Percentiles rank a stretch among this genome's conserved stretches.
Evolutionary conservation across 2,888 invertebrate species (phyloP).

Genomic region (Drosophila cognata): DNA sequence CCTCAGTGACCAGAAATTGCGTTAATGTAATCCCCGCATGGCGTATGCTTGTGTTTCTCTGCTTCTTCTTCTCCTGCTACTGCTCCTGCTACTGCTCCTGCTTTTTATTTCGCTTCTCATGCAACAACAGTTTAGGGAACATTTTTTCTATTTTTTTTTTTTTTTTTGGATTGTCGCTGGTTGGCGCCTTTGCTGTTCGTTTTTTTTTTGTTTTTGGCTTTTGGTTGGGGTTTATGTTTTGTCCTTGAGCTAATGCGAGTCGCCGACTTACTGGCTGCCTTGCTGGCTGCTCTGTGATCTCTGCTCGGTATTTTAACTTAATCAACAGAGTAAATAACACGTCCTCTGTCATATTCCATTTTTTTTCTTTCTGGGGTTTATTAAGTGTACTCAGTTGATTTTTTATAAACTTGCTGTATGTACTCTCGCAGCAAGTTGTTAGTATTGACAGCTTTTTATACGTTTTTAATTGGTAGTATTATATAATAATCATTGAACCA

Average conservation of each 20-base stretch:
- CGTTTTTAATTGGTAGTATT: neutral
- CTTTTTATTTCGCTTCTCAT: neutral
- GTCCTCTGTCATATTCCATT: conserved; percentile 46
- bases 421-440: conserved; percentile 17
- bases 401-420: conserved; percentile 26
- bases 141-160: conserved; percentile 7
- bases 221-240: conserved; percentile 18
- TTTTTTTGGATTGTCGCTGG: conserved; percentile 46
- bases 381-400: conserved; percentile 9
- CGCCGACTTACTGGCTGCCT: conserved; percentile 46
- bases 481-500: neutral
- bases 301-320: conserved; percentile 74
- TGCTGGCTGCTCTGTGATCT: conserved; percentile 57
- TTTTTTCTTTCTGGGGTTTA: conserved; percentile 10
- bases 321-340: conserved; percentile 78
- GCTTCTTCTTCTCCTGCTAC: conserved; percentile 11
- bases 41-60: conserved; percentile 60
- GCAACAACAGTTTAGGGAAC: conserved; percentile 34
- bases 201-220: conserved; percentile 4
- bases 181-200: conserved; percentile 26
- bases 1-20: conserved; percentile 61
- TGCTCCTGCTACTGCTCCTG: neutral
- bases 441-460: conserved; percentile 2
- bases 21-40: conserved; percentile 75
- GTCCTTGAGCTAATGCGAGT: conserved; percentile 50